Evolutionary conservation across 2,888 invertebrate genomes (phyloP).

Genomic region (Synergus japonicus): DNA sequence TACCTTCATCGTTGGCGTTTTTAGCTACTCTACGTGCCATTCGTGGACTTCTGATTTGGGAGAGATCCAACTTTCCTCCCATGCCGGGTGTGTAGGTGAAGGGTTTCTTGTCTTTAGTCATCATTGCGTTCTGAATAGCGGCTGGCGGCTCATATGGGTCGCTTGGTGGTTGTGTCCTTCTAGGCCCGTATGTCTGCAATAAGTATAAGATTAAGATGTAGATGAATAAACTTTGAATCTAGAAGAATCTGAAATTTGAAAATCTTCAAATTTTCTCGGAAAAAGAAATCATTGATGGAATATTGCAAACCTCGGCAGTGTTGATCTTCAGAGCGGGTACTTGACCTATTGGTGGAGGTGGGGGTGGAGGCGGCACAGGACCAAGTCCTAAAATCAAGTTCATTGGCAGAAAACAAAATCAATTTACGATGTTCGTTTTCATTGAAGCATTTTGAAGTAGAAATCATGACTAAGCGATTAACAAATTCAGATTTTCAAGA

Average conservation of each 20-base stretch:
- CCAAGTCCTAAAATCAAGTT: slow-evolving; percentile 65
- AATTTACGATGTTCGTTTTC: not conserved
- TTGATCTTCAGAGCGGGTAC: slow-evolving; percentile 78
- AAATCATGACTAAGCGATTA: not conserved
- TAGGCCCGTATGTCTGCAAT: slow-evolving; percentile 44
- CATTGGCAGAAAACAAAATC: not conserved
- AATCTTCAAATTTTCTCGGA: too few species aligned
- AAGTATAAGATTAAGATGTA: not conserved
- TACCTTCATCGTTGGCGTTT: slow-evolving; percentile 85
- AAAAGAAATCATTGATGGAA: not conserved
- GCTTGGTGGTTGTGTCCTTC: slow-evolving; percentile 59
- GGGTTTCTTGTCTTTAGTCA: slow-evolving; percentile 97
- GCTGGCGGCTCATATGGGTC: slow-evolving; percentile 86
- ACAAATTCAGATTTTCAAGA: slow-evolving; percentile 24
- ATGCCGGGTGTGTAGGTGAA: slow-evolving; percentile 98
- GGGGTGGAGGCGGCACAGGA: slow-evolving; percentile 79
- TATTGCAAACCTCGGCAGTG: slow-evolving; percentile 77
- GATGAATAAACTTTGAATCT: not conserved
- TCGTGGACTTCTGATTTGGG: slow-evolving; percentile 92
- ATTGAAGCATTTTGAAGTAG: not conserved
- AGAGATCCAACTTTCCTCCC: slow-evolving; percentile 84
- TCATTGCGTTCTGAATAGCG: slow-evolving; percentile 95
- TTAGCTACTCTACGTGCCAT: slow-evolving; percentile 88
- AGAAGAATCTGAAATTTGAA: not conserved
- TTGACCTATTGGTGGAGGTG: slow-evolving; percentile 79